A percentile compares a stretch with the other conserved stretches of the same genome.
phyloP scores from a whole-genome alignment of 1,140 invertebrate species.

The Drosophila kikkawai region DNA sequence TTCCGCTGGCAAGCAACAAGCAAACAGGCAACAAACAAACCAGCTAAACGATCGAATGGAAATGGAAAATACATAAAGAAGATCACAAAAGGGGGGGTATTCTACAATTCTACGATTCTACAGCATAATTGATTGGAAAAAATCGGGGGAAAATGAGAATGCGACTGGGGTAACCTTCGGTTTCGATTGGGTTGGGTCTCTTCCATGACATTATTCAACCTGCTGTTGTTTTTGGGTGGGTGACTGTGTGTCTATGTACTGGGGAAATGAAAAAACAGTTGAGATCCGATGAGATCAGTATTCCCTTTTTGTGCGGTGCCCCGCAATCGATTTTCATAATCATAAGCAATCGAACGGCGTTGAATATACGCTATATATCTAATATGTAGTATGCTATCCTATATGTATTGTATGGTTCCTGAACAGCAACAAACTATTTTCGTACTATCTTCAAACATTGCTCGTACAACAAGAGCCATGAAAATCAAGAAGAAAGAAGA shows the following conservation, averaged over 20 bases:
- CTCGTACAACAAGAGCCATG: slow-evolving; percentile 72
- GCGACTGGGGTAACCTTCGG: slow-evolving; percentile 27
- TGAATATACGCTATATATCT: slow-evolving; percentile 27
- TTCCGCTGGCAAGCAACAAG: slow-evolving; percentile 34
- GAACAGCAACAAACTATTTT: slow-evolving; percentile 71
- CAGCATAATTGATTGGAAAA: slow-evolving; percentile 43
- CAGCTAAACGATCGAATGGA: slow-evolving; percentile 18
- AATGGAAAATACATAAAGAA: slow-evolving; percentile 12
- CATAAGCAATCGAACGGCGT: slow-evolving; percentile 32
- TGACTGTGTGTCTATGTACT: neutral
- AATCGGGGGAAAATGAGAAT: slow-evolving; percentile 4
- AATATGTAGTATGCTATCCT: slow-evolving; percentile 43
- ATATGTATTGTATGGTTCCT: slow-evolving; percentile 51
- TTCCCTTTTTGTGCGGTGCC: neutral
- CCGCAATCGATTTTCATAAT: slow-evolving; percentile 43
- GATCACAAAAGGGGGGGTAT: neutral
- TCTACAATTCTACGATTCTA: neutral
- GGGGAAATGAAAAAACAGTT: slow-evolving; percentile 4
- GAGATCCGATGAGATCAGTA: slow-evolving; percentile 10
- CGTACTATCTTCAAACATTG: slow-evolving; percentile 79
- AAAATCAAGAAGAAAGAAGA: slow-evolving; percentile 62
- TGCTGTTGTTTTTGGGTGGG: slow-evolving; percentile 7
- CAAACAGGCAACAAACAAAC: slow-evolving; percentile 41
- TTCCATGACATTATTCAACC: slow-evolving; percentile 7
- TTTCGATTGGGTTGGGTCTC: slow-evolving; percentile 24